phyloP scores from a whole-genome alignment of 2,888 invertebrate species.

The Drosophila siamana region DNA sequence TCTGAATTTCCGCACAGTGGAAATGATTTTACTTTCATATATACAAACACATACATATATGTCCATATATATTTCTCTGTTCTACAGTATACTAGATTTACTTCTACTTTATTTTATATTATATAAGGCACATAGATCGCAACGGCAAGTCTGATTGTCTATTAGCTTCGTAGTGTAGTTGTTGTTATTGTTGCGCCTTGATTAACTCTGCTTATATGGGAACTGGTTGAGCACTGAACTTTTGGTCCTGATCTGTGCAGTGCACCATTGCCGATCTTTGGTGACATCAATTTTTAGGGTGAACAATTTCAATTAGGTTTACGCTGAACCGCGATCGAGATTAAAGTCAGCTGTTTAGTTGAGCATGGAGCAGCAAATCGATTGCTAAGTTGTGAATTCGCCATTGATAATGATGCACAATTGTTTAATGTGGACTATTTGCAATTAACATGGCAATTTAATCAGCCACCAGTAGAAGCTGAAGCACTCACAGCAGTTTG shows the following conservation, averaged over 20 bases:
- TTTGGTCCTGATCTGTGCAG: constrained; percentile 77
- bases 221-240: constrained; percentile 70
- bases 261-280: constrained; percentile 76
- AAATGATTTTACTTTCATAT: not conserved
- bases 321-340: constrained; percentile 74
- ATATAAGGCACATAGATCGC: constrained; percentile 43
- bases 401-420: constrained; percentile 53
- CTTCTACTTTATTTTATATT: not conserved
- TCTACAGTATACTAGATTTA: too few relatives aligned
- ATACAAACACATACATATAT: too few relatives aligned
- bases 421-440: constrained; percentile 32
- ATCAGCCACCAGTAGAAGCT: constrained; percentile 9
- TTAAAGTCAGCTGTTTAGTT: constrained; percentile 62
- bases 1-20: constrained; percentile 21
- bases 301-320: constrained; percentile 84
- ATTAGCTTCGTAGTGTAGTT: constrained; percentile 9
- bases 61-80: constrained; percentile 4
- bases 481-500: not conserved
- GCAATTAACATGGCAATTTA: constrained; percentile 12
- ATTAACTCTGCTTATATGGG: constrained; percentile 34
- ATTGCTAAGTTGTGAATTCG: constrained; percentile 40
- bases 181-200: constrained; percentile 31
- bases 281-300: constrained; percentile 85
- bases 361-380: constrained; percentile 51
- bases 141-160: constrained; percentile 44